Evolutionary conservation across 2,888 invertebrate genomes (phyloP).

Genomic region (Piscicola geometra): DNA sequence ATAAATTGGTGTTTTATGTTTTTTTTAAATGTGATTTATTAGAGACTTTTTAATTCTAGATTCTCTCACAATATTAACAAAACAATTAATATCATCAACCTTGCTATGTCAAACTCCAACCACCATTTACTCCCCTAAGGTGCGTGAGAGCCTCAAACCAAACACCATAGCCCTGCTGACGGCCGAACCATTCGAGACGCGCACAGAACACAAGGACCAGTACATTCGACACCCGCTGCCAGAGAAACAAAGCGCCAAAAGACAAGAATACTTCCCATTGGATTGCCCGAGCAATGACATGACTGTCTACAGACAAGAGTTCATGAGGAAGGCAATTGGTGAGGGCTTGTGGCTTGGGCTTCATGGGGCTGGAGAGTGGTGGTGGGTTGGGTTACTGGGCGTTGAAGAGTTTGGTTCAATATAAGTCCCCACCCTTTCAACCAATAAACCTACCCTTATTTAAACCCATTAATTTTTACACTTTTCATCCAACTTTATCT

Average conservation of each 20-base stretch:
- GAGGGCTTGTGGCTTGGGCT: neutral
- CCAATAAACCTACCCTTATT: too few species aligned
- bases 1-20: too few species aligned
- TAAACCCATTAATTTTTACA: too few species aligned
- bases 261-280: constrained; percentile 23
- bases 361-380: neutral
- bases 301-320: constrained; percentile 29
- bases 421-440: too few species aligned
- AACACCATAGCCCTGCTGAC: neutral
- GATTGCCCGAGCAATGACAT: constrained; percentile 8
- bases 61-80: too few species aligned
- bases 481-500: too few species aligned
- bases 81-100: too few species aligned
- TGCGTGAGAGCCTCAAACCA: constrained; percentile 21
- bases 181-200: constrained; percentile 2
- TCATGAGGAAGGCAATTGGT: constrained; percentile 11
- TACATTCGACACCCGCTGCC: constrained; percentile 30
- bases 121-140: neutral
- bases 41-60: too few species aligned
- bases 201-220: constrained; percentile 30
- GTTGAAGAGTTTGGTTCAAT: too few species aligned
- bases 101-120: too few species aligned
- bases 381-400: too few species aligned
- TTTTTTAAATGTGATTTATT: too few species aligned
- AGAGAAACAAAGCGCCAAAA: neutral